Conservation (phyloP, 2,797 vertebrate species). For the Rhynchotus rufescens region DNA sequence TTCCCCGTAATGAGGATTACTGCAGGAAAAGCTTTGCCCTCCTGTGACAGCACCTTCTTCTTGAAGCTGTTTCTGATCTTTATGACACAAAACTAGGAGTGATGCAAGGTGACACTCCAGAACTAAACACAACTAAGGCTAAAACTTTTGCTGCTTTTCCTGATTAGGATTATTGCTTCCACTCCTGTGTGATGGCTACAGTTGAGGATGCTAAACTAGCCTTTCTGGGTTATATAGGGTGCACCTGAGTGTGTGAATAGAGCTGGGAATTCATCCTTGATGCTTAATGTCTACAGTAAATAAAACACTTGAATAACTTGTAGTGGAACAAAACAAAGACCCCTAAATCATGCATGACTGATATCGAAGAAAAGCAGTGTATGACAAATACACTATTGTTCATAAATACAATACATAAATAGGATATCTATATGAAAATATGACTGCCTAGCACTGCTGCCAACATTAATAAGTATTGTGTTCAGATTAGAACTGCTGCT, state of each 20-base stretch:
- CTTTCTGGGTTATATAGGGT: background rate
- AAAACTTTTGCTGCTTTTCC: background rate
- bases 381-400: background rate
- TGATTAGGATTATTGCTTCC: background rate
- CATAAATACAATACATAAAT: background rate
- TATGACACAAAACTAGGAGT: background rate
- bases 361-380: slow-evolving; percentile 18
- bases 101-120: background rate
- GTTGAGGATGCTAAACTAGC: background rate
- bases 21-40: background rate
- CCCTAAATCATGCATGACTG: background rate
- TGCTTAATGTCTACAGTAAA: background rate
- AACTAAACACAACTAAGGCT: background rate
- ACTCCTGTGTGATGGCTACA: background rate
- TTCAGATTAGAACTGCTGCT: background rate
- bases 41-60: background rate
- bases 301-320: background rate
- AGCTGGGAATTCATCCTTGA: background rate
- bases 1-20: too few relatives aligned
- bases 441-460: background rate
- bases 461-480: slow-evolving; percentile 5
- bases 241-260: background rate
- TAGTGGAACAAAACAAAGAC: background rate
- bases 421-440: slow-evolving; percentile 17
- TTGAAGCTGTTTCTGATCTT: background rate